These are phyloP conservation scores for Coecobrya sp. DNA, from an alignment of 2,888 invertebrate species.

Conservation along the genomic window DNA sequence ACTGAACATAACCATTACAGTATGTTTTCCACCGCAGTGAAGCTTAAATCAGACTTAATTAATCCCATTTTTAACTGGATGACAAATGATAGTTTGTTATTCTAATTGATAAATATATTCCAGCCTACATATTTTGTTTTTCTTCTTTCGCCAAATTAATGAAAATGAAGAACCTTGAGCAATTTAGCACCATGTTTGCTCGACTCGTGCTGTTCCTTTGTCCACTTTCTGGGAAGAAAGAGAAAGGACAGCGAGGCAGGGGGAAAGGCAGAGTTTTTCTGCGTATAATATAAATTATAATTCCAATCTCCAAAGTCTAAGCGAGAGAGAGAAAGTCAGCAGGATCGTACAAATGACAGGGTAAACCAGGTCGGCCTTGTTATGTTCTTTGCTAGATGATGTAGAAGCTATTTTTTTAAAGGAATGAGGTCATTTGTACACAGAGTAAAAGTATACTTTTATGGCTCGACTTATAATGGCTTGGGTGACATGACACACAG, in stretches of 20 bases:
- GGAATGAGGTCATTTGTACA: constrained; percentile 67
- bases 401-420: constrained; percentile 24
- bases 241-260: background rate
- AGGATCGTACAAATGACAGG: constrained; percentile 51
- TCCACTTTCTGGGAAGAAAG: background rate
- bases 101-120: constrained; percentile 51
- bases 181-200: background rate
- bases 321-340: no score
- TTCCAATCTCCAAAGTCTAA: constrained; percentile 14
- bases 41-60: constrained; percentile 55
- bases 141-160: background rate
- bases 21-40: background rate
- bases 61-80: constrained; percentile 4
- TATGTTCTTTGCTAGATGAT: background rate
- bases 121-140: background rate
- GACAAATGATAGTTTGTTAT: constrained; percentile 20
- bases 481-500: constrained; percentile 62
- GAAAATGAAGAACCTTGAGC: constrained; percentile 6
- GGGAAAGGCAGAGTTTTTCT: background rate
- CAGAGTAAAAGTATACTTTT: constrained; percentile 70
- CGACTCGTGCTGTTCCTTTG: background rate
- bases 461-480: constrained; percentile 5
- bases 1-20: background rate
- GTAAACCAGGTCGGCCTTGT: constrained; percentile 55
- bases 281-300: constrained; percentile 15